Base-by-base conservation (phyloP, 2,113 vertebrate species). In the Amphiprion ocellaris region DNA sequence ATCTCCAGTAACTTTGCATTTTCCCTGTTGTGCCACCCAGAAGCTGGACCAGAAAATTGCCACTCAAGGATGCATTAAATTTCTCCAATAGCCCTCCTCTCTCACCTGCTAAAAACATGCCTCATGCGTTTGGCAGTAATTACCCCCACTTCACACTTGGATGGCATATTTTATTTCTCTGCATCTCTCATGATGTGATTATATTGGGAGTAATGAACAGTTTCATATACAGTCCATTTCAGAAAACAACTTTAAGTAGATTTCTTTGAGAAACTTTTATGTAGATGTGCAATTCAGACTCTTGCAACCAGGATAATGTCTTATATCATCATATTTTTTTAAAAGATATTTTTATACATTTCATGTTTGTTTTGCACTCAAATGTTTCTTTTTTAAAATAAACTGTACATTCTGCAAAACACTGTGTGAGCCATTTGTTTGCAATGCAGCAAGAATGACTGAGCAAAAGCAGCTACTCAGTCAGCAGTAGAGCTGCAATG, bases 31-130 rank as follows among this genome's bases (percentile, higher is more conserved):
- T 77, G 64, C 50, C 61, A 58, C 68, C 23, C 69, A 70, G 37
- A 72, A 78, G 69, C 55, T 28, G 62, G 58, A 63, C n/a, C 69
- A 76, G 74, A 69, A 79, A 86, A 79, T 65, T 74, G 61, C 50
- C 62, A 53, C 41, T 83, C 44, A 77, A 67, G 50, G 69, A 63
- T 69, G 66, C 72, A 63, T 75, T 76, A 50, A 75, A 76, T 82
- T 77, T 62, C 33, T 71, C 61, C 66, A 65, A 44, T 60, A 23
- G 63, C 19, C 11, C 14, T 1, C 16, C 61, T 74, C 62, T 24
- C 63, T 41, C 62, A 69, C 67, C 66, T 54, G 11, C 54, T 75
- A 19, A 67, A 84, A 70, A 59, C 82, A 68, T 62, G 68, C 62
- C 39, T 54, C 30, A 39, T 49, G 24, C 69, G 53, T 61, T 49